Base-by-base conservation (phyloP, 2,888 invertebrate genomes). In the Polymixis flavicincta region DNA sequence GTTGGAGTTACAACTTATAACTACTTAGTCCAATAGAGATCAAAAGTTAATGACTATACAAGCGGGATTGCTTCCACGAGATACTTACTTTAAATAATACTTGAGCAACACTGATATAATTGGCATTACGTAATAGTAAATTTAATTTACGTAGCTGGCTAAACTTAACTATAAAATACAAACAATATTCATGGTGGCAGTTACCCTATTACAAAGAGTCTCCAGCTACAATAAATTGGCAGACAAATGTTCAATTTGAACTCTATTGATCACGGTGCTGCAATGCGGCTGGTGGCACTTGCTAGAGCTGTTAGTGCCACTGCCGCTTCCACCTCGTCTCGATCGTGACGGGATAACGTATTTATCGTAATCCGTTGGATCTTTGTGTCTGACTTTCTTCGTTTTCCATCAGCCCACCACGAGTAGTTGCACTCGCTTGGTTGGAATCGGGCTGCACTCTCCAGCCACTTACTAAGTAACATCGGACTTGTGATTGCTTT, bases 291-390 rank as follows among this genome's bases (percentile, higher is more conserved):
- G 9, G 93, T 89, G 9, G 95, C 94, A 45, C 96, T 94, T 3
- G 98, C 98, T 79, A 98, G 93, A 71, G 97, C 97, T 1, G 98
- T 98, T 13, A 98, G 94, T 0, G 98, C 98, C 81, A 98, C 98
- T 0, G 98, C 98, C 0, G 98, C 98, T 90, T 98, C 98, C 37
- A 98, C 96, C 90, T 98, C 98, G 89, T 98, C 98, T 86, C 97
- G 97, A 71, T 97, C 98, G 90, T 98, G 97, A 71, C 93, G 91
- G 5, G 92, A 80, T 28, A 92, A 57, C 2, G 92, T 90, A 59
- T 92, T 94, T 76, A 94, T 73, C 65, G 94, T 80, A 83, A 93
- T 79, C 50, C 90, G 85, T 73, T 92, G 94, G 5, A 89, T 76
- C 81, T 92, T 92, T 22, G 86, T 69, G n/a, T 94, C 95, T 22